Percentiles rank a stretch among this genome's conserved stretches.
phyloP scores from a whole-genome alignment of 2,888 invertebrate genomes.

The Epistrophe grossulariae region DNA sequence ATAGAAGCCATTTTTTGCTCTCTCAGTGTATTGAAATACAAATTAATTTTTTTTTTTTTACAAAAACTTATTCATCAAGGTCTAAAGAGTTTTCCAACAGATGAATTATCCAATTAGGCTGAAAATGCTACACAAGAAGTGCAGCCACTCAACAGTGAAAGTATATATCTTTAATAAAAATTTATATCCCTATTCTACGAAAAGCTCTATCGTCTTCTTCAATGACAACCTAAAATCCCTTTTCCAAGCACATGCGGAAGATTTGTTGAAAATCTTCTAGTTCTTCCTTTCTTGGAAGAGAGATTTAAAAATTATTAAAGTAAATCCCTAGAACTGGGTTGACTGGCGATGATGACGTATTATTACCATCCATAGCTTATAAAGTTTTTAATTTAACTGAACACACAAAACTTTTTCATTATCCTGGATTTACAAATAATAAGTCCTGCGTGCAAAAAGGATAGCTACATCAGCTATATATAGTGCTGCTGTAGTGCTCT shows the following conservation, averaged over 20 bases:
- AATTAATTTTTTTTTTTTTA: background rate
- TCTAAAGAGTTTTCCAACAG: constrained; percentile 7
- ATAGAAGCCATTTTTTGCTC: background rate
- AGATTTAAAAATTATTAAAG: constrained; percentile 73
- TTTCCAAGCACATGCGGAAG: constrained; percentile 23
- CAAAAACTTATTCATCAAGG: constrained; percentile 19
- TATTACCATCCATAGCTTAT: constrained; percentile 61
- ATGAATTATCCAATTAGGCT: constrained; percentile 31
- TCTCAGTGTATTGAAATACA: background rate
- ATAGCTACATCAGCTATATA: too few species aligned
- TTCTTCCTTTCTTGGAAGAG: constrained; percentile 30
- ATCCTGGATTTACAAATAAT: constrained; percentile 60
- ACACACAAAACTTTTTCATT: constrained; percentile 74
- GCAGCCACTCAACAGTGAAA: constrained; percentile 28
- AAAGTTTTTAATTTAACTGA: constrained; percentile 73
- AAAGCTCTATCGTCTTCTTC: constrained; percentile 13
- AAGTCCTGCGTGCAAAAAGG: constrained; percentile 7
- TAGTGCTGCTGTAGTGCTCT: background rate
- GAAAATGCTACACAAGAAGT: constrained; percentile 2
- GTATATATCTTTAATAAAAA: constrained; percentile 18
- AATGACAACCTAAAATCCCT: constrained; percentile 54
- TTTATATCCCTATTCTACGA: background rate
- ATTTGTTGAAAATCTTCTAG: constrained; percentile 16
- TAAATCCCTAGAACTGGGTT: constrained; percentile 62
- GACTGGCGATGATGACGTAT: constrained; percentile 54